Evolutionary conservation across 2,797 vertebrate genomes (phyloP), one percentile per base, ranked within the genome.

Genomic region (Myotis planiceps): DNA sequence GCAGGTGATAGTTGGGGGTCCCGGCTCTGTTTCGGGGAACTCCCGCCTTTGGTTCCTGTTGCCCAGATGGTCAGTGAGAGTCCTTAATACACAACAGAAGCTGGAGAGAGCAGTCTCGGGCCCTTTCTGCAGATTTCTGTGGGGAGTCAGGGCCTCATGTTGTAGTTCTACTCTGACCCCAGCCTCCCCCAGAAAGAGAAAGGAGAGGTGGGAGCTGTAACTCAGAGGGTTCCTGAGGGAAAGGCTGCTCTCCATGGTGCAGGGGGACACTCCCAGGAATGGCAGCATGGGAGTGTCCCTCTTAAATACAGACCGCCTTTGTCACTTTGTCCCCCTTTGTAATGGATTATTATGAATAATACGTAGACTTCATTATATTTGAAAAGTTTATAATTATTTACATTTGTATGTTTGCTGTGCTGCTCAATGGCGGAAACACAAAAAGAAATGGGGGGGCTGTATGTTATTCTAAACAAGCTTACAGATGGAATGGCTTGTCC

Each of bases 321-420:
- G 90, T 82, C 19, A 66, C 75, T 90, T 74, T 94, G 23, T 63
- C 19, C 15, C 8, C n/a, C 42, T 78, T 88, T 79, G 2, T 65
- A 66, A 65, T 34, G 74, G 39, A 32, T 47, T 75, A 2, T 65
- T 81, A 86, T 60, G 12, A 60, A 29, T 47, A 78, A 58, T 79
- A 53, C 15, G 9, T 71, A 51, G 29, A 85, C 10, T 91, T 78
- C 15, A 83, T 75, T 37, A 32, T 80, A 90, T 76, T 88, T 83
- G 42, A 75, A 71, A 66, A 71, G 45, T 42, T 68, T 76, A 37
- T 60, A 82, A 79, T 90, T 81, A 83, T 69, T 86, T 93, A 91
- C 82, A 75, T 93, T 42, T 81, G 34, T 16, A 51, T 86, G n/a
- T 72, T 83, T 69, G 18, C 19, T 39, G 1, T 75, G 39, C 18